These are phyloP conservation scores for Pogonognathellus flavescens DNA, from an alignment of 1,140 invertebrate genomes.

Conservation along the genomic window DNA sequence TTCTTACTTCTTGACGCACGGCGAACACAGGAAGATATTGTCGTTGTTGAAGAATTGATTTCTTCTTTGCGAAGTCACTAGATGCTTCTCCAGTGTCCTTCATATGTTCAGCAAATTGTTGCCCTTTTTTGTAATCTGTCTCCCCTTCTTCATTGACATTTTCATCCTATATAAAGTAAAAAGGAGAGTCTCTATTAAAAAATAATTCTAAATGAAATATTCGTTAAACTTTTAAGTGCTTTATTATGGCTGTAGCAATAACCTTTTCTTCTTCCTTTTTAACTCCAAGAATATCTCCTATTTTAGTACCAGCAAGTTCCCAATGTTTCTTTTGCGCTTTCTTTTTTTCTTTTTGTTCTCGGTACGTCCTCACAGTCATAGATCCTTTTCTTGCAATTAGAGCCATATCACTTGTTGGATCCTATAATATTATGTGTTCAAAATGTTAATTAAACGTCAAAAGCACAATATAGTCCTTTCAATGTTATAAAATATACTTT, in stretches of 20 bases:
- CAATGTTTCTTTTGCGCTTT: constrained; percentile 99
- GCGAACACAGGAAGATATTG: constrained; percentile 96
- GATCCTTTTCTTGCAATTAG: constrained; percentile 96
- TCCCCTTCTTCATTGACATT: constrained; percentile 76
- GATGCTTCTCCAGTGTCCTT: constrained; percentile 79
- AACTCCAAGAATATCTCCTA: constrained; percentile 98
- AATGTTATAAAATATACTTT: too few species aligned
- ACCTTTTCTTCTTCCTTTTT: constrained; percentile 82
- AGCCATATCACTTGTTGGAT: constrained; percentile 98
- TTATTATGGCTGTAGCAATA: background rate
- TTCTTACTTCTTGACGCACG: constrained; percentile 84
- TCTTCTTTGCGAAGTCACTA: constrained; percentile 91
- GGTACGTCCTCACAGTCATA: constrained; percentile 86
- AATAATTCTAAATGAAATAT: background rate
- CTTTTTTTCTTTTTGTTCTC: constrained; percentile 95
- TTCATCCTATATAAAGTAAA: constrained; percentile 70
- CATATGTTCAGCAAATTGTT: constrained; percentile 98
- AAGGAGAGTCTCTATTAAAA: background rate
- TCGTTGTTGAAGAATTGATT: constrained; percentile 88
- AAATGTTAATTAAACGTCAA: too few species aligned
- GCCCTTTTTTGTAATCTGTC: constrained; percentile 85
- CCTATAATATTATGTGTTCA: constrained; percentile 73
- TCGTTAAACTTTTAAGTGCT: too few species aligned
- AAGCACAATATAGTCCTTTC: too few species aligned
- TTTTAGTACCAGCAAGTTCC: constrained; percentile 96